phyloP scores from a whole-genome alignment of 1,140 invertebrate species.

The Anagrus nilaparvatae region DNA sequence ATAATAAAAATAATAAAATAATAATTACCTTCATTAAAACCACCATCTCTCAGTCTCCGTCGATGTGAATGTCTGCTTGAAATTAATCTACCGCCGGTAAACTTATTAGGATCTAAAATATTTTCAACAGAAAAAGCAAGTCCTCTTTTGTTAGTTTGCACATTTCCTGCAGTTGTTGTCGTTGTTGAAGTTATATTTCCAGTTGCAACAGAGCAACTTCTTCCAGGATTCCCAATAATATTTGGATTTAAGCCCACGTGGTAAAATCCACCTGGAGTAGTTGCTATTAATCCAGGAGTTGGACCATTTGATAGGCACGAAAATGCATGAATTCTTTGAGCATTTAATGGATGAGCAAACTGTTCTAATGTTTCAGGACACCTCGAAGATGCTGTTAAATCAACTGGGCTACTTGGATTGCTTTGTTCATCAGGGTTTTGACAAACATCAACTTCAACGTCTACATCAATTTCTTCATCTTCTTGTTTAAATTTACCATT shows the following conservation, averaged over 20 bases:
- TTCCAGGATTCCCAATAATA: too few relatives aligned
- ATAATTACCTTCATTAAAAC: constrained; percentile 43
- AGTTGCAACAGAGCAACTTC: constrained; percentile 8
- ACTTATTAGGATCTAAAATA: constrained; percentile 82
- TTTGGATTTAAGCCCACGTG: too few relatives aligned
- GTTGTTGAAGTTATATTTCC: constrained; percentile 25
- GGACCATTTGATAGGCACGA: constrained; percentile 23
- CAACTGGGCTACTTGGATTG: constrained; percentile 38
- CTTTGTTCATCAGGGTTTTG: constrained; percentile 29
- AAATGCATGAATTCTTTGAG: constrained; percentile 24
- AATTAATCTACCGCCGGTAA: constrained; percentile 55
- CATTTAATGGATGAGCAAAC: constrained; percentile 29
- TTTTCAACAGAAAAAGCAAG: constrained; percentile 85
- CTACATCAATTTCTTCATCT: constrained; percentile 30
- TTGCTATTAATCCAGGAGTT: neutral
- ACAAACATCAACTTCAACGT: constrained; percentile 37
- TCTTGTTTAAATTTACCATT: too few relatives aligned
- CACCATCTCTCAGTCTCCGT: constrained; percentile 38
- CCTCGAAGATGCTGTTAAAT: constrained; percentile 36
- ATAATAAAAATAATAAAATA: too few relatives aligned
- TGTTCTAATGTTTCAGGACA: constrained; percentile 22
- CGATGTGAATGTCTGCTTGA: constrained; percentile 25
- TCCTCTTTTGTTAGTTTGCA: constrained; percentile 35
- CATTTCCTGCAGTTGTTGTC: constrained; percentile 12
- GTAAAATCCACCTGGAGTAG: too few relatives aligned